Conservation (phyloP, 2,888 invertebrate species). For the Oxytorus armatus region DNA sequence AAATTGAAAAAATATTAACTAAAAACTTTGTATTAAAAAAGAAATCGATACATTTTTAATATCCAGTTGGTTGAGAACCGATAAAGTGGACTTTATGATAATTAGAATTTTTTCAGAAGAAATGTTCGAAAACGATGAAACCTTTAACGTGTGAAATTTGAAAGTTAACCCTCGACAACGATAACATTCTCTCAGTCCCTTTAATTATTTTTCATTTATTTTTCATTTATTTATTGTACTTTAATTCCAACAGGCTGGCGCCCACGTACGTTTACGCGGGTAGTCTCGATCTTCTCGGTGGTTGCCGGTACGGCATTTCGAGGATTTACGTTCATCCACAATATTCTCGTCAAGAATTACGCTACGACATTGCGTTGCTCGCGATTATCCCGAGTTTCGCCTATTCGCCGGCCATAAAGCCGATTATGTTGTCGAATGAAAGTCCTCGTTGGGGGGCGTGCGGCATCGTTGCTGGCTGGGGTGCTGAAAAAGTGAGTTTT, state of each 20-base stretch:
- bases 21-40: too few species aligned
- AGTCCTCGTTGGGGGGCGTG: conserved; percentile 24
- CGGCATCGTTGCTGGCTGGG: conserved; percentile 66
- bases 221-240: not conserved
- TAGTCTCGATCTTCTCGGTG: conserved; percentile 44
- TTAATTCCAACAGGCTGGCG: not conserved
- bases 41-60: too few species aligned
- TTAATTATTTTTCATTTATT: conserved; percentile 1
- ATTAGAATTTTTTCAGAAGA: too few species aligned
- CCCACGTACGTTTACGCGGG: conserved; percentile 63
- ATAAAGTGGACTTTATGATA: too few species aligned
- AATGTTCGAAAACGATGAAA: too few species aligned
- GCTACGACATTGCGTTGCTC: conserved; percentile 55
- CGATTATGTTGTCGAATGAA: conserved; percentile 38
- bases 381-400: conserved; percentile 40
- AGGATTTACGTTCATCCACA: conserved; percentile 46
- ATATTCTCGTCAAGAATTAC: not conserved
- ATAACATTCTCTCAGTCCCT: not conserved
- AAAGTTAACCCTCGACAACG: too few species aligned
- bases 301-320: conserved; percentile 59
- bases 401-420: conserved; percentile 62
- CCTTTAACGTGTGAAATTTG: too few species aligned
- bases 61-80: too few species aligned
- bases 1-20: too few species aligned
- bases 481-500: conserved; percentile 50